A percentile compares a stretch with the other conserved stretches of the same genome.
Conservation (phyloP, 2,113 vertebrate genomes). For the Eublepharis macularius region DNA sequence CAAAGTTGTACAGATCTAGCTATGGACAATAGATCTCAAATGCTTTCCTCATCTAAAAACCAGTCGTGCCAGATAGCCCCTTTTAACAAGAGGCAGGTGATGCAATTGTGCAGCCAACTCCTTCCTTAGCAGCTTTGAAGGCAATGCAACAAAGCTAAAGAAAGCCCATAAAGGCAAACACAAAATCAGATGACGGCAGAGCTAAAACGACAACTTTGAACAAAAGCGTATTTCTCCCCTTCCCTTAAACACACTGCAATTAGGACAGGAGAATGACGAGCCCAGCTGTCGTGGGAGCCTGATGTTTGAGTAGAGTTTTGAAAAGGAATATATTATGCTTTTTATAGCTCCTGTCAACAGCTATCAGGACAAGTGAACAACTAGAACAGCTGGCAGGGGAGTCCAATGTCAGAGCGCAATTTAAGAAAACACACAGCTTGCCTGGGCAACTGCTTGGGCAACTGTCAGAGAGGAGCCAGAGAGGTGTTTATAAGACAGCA, state of each 20-base stretch:
- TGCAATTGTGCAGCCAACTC: background rate
- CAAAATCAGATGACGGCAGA: background rate
- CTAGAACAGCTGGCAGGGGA: conserved; percentile 53
- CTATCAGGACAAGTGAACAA: conserved; percentile 51
- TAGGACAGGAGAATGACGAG: conserved; percentile 43
- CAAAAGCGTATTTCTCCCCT: conserved; percentile 12
- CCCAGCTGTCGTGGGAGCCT: conserved; percentile 47
- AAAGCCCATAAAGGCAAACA: background rate
- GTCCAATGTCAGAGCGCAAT: conserved; percentile 41
- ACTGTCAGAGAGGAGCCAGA: conserved; percentile 22
- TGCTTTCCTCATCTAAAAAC: background rate
- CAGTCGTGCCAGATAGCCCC: background rate
- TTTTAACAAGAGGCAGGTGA: background rate
- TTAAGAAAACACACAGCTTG: conserved; percentile 46
- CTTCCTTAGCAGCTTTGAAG: conserved; percentile 20
- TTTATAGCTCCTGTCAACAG: conserved; percentile 65
- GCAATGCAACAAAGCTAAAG: background rate
- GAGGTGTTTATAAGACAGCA: conserved; percentile 11
- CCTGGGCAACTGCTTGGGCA: conserved; percentile 45
- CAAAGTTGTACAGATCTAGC: accelerated
- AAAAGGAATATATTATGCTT: conserved; percentile 65
- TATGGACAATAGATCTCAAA: background rate
- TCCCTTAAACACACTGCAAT: conserved; percentile 31
- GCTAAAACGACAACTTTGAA: conserved; percentile 8
- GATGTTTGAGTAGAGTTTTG: conserved; percentile 51